Conservation (phyloP, 2,888 invertebrate species). For the Tillus elongatus region DNA sequence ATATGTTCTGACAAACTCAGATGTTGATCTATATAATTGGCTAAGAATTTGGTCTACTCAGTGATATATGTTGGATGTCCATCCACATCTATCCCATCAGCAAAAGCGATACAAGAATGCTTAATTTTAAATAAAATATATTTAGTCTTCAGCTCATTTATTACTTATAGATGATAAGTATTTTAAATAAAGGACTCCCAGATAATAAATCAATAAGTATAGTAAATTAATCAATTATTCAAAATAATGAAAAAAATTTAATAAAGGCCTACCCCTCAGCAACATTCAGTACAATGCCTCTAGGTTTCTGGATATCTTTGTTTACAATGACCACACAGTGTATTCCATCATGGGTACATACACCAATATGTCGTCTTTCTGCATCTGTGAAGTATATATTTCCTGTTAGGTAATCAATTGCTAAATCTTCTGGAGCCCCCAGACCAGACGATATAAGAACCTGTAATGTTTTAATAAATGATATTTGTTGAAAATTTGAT, state of each 20-base stretch:
- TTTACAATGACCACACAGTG: conserved; percentile 57
- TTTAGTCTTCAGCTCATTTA: too few relatives aligned
- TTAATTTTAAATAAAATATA: too few relatives aligned
- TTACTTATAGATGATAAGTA: too few relatives aligned
- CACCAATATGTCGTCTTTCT: conserved; percentile 59
- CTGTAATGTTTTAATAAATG: conserved; percentile 30
- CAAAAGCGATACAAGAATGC: too few relatives aligned
- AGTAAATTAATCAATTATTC: conserved; percentile 6
- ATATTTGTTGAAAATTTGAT: too few relatives aligned
- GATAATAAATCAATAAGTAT: too few relatives aligned
- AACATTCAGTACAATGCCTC: conserved; percentile 62
- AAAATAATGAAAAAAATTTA: neutral
- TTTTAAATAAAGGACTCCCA: too few relatives aligned
- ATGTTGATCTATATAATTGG: too few relatives aligned
- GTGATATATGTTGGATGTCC: too few relatives aligned
- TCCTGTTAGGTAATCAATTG: conserved; percentile 67
- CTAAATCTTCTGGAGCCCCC: conserved; percentile 64
- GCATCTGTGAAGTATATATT: conserved; percentile 79
- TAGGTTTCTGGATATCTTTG: conserved; percentile 53
- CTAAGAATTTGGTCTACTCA: too few relatives aligned
- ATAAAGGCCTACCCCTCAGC: conserved; percentile 52
- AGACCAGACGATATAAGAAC: conserved; percentile 57
- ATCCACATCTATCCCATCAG: too few relatives aligned
- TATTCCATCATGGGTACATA: conserved; percentile 59
- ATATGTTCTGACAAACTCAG: too few relatives aligned